Evolutionary conservation across 2,113 vertebrate species (phyloP).

Genomic region (Amblyornis subalaris): DNA sequence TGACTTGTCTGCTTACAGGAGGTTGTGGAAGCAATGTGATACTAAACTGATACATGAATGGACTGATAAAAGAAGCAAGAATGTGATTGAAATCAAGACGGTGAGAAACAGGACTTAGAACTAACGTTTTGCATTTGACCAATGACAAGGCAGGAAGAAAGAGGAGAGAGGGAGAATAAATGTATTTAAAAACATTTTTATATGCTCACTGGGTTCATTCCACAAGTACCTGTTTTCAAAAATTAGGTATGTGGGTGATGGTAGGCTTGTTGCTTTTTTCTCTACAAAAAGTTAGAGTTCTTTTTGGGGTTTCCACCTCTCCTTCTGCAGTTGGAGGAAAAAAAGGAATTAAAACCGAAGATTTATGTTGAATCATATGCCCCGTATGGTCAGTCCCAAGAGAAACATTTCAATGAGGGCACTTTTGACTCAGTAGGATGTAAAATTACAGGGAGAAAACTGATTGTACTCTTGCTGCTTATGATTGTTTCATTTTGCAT

Average conservation of each 20-base stretch:
- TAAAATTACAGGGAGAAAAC: background rate
- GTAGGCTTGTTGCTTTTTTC: background rate
- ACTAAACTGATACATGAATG: background rate
- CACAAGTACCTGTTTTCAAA: background rate
- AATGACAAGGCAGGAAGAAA: background rate
- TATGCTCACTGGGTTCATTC: background rate
- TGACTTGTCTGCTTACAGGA: background rate
- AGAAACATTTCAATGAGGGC: background rate
- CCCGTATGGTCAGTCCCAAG: background rate
- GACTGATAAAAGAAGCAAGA: background rate
- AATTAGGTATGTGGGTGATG: background rate
- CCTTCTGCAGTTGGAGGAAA: background rate
- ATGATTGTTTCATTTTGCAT: background rate
- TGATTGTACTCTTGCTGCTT: fast-evolving
- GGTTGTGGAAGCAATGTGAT: background rate
- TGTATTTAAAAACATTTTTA: background rate
- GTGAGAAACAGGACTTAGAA: background rate
- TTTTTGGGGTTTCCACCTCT: background rate
- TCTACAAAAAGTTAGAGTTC: background rate
- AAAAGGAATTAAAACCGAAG: background rate
- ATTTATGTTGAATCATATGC: background rate
- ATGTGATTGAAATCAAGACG: background rate
- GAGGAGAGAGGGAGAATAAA: background rate
- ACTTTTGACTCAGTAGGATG: background rate
- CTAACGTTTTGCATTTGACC: background rate